Evolutionary conservation across 2,797 vertebrate species (phyloP), one percentile per base, ranked within the genome.

Genomic region (Amblyraja radiata): DNA sequence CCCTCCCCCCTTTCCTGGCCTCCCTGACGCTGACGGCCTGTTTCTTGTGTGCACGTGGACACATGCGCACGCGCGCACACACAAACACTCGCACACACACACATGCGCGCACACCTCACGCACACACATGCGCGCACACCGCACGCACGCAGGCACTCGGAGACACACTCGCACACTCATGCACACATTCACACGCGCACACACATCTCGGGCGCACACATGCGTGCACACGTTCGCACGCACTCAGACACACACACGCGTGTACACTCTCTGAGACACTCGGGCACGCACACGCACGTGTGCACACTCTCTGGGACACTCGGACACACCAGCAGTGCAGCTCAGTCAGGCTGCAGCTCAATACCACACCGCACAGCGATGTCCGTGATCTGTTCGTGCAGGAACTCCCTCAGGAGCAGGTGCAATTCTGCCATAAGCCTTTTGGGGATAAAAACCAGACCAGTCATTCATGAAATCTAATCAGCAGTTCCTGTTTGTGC

Each of bases 241-340:
- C 46, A 54, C 46, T 54, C 46, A 5, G 46, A 54, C 46, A 54
- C 46, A 54, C 46, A 54, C 46, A 3, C 46, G 1, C n/a, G n/a
- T n/a, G n/a, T n/a, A n/a, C n/a, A n/a, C n/a, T n/a, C 1, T n/a
- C n/a, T n/a, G n/a, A n/a, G n/a, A 46, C 46, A 3, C 1, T 2
- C 63, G 21, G 7, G 32, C 28, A 68, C 10, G 14, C 9, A 28
- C 21, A 8, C 18, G 18, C 39, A 14, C 46, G 23, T 8, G 7
- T n/a, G 32, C 21, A 10, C 6, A 14, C 5, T 11, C 13, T 80
- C 76, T 71, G 78, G 90, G 81, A 80, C 28, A 76, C 77, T 91
- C 91, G 23, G 4, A 16, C 58, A 14, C 2, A 3, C 21, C 4
- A 93, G 93, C 94, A 93, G 93, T 92, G 63, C 79, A 93, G 93